Evolutionary conservation across 2,113 vertebrate genomes (phyloP).

Genomic region (Pundamilia nyererei): DNA sequence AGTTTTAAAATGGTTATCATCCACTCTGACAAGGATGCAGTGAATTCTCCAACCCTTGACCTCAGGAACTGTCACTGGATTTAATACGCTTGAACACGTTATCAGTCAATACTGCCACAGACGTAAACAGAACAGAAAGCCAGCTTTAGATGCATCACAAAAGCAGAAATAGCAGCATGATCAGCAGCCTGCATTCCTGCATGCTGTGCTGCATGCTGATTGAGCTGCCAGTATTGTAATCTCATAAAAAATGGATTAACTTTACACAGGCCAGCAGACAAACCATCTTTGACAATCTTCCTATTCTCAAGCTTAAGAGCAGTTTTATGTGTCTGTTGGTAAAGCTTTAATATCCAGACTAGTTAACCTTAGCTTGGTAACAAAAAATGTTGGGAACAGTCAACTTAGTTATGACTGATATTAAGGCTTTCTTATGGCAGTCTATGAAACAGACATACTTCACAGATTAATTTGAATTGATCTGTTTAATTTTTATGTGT

Average conservation of each 20-base stretch:
- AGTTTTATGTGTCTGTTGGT: neutral
- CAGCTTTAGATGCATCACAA: slow-evolving; percentile 37
- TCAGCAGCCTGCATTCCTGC: slow-evolving; percentile 34
- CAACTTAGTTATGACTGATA: neutral
- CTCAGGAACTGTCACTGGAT: slow-evolving; percentile 27
- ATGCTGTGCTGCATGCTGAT: slow-evolving; percentile 60
- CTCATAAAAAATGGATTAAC: slow-evolving; percentile 53
- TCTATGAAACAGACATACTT: neutral
- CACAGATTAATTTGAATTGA: neutral
- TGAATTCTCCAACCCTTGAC: neutral
- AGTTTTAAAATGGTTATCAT: neutral
- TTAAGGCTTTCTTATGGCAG: neutral
- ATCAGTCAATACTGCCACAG: slow-evolving; percentile 34
- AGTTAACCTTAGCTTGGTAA: neutral
- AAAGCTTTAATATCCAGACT: neutral
- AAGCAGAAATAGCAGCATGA: slow-evolving; percentile 57
- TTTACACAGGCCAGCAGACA: slow-evolving; percentile 28
- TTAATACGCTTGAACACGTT: slow-evolving; percentile 22
- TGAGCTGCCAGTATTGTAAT: slow-evolving; percentile 47
- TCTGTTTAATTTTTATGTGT: neutral
- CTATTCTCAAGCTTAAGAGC: neutral
- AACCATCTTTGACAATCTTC: slow-evolving; percentile 8
- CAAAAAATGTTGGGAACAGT: neutral
- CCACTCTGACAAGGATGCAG: neutral
- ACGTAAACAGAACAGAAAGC: slow-evolving; percentile 52